Evolutionary conservation across 2,888 invertebrate species (phyloP), one percentile per base, ranked within the genome.

Genomic region (Cataglyphis rosenhaueri): DNA sequence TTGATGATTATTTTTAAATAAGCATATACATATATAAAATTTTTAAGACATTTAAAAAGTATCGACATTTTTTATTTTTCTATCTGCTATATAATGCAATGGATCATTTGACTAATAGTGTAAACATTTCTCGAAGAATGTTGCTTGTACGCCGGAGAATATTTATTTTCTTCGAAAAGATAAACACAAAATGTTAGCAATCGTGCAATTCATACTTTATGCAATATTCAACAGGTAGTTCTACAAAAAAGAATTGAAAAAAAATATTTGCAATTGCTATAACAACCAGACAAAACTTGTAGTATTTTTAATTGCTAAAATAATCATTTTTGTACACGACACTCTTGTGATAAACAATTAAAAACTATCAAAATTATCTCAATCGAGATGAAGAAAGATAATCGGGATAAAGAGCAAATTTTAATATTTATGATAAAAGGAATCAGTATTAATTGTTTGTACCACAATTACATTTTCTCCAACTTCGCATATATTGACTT

Each of bases 401-500:
- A 55, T 21, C 18, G 18, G 12, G 18, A 29, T 38, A 0, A 0
- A 35, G 25, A 55, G 15, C 3, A n/a, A 15, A 41, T 38, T 41
- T 9, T 35, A 71, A 38, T 6, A 41, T 59, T 41, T 41, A 41
- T 1, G 18, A 18, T 12, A n/a, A 59, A 62, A 57, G 18, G 18
- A 8, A 41, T 41, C 8, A 32, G 12, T 15, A 21, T 12, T 35
- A 29, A 29, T 25, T 41, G 44, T 35, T 74, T 61, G 10, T 35
- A 57, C 1, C 0, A 55, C 5, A 9, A 73, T 48, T 48, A 62
- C 6, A 48, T 66, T 61, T 41, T 76, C 66, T 66, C 25, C 18
- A 66, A 76, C 15, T 38, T 52, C 12, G 25, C 15, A 15, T 48
- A 48, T 55, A 57, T 52, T 38, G 52, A 59, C 25, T 76, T 18